These are phyloP conservation scores for Sander lucioperca DNA, from an alignment of 2,113 vertebrate species.

Conservation along the genomic window DNA sequence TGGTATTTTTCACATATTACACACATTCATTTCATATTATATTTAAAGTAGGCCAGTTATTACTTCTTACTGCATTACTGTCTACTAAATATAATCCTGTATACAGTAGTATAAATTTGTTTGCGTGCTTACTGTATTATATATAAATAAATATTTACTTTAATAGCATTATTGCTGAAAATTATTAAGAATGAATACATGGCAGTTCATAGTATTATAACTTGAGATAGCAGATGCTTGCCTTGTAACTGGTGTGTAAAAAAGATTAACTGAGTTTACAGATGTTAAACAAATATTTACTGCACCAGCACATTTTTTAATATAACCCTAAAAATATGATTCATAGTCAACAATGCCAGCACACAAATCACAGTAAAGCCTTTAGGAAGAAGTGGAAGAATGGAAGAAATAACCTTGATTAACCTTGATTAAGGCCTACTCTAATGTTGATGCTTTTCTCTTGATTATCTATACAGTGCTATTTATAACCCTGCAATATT, in stretches of 20 bases:
- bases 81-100: neutral
- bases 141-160: neutral
- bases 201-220: neutral
- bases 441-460: conserved; percentile 5
- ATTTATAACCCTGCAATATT: neutral
- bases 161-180: neutral
- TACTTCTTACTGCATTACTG: neutral
- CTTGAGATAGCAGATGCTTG: neutral
- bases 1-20: neutral
- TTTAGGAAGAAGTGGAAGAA: neutral
- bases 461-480: neutral
- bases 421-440: neutral
- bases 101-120: neutral
- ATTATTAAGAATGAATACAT: neutral
- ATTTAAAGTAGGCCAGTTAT: neutral
- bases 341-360: neutral
- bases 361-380: neutral
- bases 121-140: neutral
- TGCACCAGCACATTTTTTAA: neutral
- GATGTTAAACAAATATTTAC: neutral
- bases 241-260: neutral
- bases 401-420: neutral
- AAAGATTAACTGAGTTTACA: neutral
- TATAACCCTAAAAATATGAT: neutral
- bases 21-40: neutral